Evolutionary conservation across 1,140 invertebrate genomes (phyloP).

Genomic region (Diuraphis noxia): DNA sequence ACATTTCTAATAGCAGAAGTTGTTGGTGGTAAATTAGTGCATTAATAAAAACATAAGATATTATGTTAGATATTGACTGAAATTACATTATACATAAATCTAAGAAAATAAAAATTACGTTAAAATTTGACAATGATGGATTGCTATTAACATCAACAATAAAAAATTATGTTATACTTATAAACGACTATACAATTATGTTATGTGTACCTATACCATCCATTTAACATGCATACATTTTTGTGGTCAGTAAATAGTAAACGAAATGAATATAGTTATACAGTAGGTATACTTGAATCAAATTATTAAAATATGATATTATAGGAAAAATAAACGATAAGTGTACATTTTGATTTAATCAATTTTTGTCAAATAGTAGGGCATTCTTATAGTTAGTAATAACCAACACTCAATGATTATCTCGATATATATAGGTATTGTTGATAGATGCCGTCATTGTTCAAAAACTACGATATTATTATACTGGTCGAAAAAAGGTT

Average conservation of each 20-base stretch:
- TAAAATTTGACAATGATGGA: neutral
- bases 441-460: neutral
- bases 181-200: neutral
- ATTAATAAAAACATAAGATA: neutral
- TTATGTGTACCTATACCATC: no score
- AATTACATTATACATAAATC: neutral
- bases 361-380: no score
- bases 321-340: neutral
- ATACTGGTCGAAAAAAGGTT: neutral
- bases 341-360: no score
- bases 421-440: neutral
- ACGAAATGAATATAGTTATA: no score
- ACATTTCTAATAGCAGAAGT: neutral
- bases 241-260: no score
- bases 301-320: no score
- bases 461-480: no score
- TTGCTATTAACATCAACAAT: neutral
- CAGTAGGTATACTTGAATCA: no score
- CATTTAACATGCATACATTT: no score
- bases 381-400: neutral
- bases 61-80: neutral
- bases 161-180: neutral
- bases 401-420: neutral
- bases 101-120: neutral
- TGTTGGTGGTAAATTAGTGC: neutral